Evolutionary conservation across 2,888 invertebrate species (phyloP).

Genomic region (Polyommatus iphigenia): DNA sequence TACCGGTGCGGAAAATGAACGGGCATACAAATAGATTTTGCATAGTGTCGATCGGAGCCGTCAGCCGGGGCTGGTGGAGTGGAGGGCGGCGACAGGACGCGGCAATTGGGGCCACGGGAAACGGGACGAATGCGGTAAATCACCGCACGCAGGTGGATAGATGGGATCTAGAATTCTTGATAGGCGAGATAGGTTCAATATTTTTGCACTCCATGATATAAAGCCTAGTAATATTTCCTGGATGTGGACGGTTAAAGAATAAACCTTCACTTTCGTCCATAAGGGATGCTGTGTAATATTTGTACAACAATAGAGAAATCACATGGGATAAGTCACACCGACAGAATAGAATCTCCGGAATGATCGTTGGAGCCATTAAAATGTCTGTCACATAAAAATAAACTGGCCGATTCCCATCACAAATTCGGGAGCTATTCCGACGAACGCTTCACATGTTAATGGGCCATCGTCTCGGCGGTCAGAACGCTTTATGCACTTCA

Average conservation of each 20-base stretch:
- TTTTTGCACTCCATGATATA: background rate
- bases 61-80: background rate
- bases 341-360: background rate
- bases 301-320: background rate
- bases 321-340: background rate
- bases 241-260: background rate
- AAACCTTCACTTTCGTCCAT: background rate
- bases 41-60: constrained; percentile 7
- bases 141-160: background rate
- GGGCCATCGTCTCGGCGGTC: background rate
- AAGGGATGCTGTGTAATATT: background rate
- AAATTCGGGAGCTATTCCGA: constrained; percentile 6
- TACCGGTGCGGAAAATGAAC: constrained; percentile 3
- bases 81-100: constrained; percentile 13
- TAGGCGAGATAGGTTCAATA: background rate
- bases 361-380: background rate
- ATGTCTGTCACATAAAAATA: background rate
- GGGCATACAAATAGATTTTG: background rate
- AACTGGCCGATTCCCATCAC: background rate
- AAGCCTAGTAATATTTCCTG: background rate
- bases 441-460: background rate
- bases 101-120: constrained; percentile 28
- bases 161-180: background rate
- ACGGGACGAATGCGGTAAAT: constrained; percentile 12
- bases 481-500: background rate